Conservation (phyloP, 2,888 invertebrate species). For the Caenorhabditis parvicauda region DNA sequence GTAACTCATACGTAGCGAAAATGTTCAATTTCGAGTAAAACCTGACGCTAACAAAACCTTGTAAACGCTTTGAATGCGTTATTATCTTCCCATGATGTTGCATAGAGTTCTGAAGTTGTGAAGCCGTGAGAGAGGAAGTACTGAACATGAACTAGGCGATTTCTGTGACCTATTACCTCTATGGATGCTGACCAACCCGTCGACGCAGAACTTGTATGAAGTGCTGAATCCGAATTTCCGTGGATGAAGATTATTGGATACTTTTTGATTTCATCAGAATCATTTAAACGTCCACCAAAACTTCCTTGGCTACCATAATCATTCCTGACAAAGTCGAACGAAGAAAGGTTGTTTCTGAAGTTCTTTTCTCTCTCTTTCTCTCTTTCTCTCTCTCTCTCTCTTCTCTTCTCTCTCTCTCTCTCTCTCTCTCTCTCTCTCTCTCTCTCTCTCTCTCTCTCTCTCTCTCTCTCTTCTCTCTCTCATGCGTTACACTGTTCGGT, state of each 20-base stretch:
- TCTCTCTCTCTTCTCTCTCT: background rate
- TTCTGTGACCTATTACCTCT: no score
- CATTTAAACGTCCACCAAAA: no score
- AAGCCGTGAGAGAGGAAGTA: constrained; percentile 34
- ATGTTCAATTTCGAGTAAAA: background rate
- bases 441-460: background rate
- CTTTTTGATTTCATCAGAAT: no score
- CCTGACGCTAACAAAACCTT: constrained; percentile 9
- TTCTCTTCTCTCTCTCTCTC: background rate
- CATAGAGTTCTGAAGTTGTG: constrained; percentile 39
- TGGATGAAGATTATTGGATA: constrained; percentile 45
- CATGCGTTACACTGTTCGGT: no score
- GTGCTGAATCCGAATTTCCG: constrained; percentile 47
- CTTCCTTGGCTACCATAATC: no score
- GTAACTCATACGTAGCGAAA: no score
- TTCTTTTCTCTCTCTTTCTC: background rate
- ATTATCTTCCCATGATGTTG: constrained; percentile 45
- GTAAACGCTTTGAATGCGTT: constrained; percentile 21
- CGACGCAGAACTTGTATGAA: constrained; percentile 19
- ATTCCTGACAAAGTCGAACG: no score
- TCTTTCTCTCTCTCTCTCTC: constrained; percentile 1
- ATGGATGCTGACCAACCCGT: constrained; percentile 39
- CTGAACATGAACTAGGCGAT: no score
- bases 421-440: constrained; percentile 1
- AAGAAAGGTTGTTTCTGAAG: no score